Evolutionary conservation across 2,888 invertebrate species (phyloP).

Genomic region (Eupsilia transversa): DNA sequence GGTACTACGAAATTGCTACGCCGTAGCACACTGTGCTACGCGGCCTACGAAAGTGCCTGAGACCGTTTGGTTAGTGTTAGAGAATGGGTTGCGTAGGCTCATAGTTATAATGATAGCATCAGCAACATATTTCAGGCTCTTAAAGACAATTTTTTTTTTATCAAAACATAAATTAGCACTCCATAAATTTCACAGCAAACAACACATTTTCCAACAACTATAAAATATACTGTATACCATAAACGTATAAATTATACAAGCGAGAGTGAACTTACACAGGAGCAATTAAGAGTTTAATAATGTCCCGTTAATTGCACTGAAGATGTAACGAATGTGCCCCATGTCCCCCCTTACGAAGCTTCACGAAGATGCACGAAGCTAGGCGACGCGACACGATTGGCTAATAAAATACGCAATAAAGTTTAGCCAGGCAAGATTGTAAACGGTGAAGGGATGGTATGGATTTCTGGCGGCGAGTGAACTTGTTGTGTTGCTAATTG

Average conservation of each 20-base stretch:
- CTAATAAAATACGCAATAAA: slow-evolving; percentile 75
- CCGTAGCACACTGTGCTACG: slow-evolving; percentile 24
- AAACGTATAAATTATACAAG: slow-evolving; percentile 73
- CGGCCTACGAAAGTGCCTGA: background rate
- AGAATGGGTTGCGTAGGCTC: no score
- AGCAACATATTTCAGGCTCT: background rate
- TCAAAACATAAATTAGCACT: slow-evolving; percentile 36
- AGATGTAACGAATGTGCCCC: slow-evolving; percentile 78
- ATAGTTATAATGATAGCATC: background rate
- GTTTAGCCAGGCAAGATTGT: slow-evolving; percentile 51
- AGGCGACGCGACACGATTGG: slow-evolving; percentile 65
- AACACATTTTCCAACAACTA: slow-evolving; percentile 52
- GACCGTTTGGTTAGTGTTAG: background rate
- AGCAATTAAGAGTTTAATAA: slow-evolving; percentile 78
- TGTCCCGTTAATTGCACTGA: slow-evolving; percentile 79
- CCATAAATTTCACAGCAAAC: slow-evolving; percentile 34
- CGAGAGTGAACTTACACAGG: slow-evolving; percentile 79
- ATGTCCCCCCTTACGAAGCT: slow-evolving; percentile 68
- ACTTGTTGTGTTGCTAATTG: slow-evolving; percentile 12
- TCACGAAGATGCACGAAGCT: slow-evolving; percentile 25
- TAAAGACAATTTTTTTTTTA: no score
- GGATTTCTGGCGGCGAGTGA: slow-evolving; percentile 15
- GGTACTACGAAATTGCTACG: slow-evolving; percentile 30
- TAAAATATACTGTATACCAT: slow-evolving; percentile 56
- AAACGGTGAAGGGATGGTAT: slow-evolving; percentile 33